Evolutionary conservation across 2,797 vertebrate genomes (phyloP).

Genomic region (Onychomys arenicola): DNA sequence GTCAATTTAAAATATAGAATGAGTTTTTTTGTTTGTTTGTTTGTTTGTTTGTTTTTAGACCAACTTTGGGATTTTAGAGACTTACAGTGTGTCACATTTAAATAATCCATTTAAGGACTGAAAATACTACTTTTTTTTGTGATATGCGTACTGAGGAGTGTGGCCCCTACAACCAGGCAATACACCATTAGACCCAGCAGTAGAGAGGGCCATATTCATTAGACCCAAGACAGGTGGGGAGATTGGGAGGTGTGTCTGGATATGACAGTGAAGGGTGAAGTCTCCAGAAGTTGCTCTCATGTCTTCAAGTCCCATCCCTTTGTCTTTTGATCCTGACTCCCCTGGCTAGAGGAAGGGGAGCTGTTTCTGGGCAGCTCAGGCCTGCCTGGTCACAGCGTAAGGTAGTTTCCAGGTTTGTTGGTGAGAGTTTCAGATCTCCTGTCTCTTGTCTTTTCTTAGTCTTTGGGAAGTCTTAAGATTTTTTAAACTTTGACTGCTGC

Average conservation of each 20-base stretch:
- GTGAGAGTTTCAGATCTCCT: background rate
- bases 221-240: no score
- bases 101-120: background rate
- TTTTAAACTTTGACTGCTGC: background rate
- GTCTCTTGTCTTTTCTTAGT: background rate
- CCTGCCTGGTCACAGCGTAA: background rate
- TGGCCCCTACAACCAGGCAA: background rate
- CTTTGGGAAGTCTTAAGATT: background rate
- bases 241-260: background rate
- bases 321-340: background rate
- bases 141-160: background rate
- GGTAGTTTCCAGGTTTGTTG: background rate
- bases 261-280: background rate
- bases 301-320: background rate
- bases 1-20: slow-evolving; percentile 31
- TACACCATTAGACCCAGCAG: background rate
- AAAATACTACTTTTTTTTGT: slow-evolving; percentile 29
- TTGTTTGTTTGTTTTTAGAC: background rate
- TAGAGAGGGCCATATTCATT: background rate
- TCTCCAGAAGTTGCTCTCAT: background rate
- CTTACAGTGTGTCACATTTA: slow-evolving; percentile 22
- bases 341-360: background rate
- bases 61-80: background rate
- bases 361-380: background rate
- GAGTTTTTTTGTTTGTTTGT: background rate